Evolutionary conservation across 2,888 invertebrate genomes (phyloP).

Genomic region (Hofmannophila pseudospretella): DNA sequence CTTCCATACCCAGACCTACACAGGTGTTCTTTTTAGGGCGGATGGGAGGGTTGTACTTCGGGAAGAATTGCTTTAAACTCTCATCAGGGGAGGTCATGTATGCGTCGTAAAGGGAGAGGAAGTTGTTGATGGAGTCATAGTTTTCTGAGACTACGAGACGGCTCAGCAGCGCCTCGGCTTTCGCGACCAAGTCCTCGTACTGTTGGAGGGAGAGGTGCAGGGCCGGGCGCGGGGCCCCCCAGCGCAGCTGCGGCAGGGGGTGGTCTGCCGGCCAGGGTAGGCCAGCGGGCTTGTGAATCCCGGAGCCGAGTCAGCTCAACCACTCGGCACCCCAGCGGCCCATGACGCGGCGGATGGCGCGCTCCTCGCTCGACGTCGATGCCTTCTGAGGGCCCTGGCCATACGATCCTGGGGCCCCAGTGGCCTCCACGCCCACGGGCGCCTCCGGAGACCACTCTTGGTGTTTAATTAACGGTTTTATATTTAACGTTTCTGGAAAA

Average conservation of each 20-base stretch:
- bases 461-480: slow-evolving; percentile 76
- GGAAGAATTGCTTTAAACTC: slow-evolving; percentile 85
- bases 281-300: slow-evolving; percentile 37
- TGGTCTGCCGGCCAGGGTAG: slow-evolving; percentile 66
- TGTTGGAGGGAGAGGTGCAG: slow-evolving; percentile 86
- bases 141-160: slow-evolving; percentile 90
- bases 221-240: slow-evolving; percentile 69
- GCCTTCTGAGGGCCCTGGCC: slow-evolving; percentile 44
- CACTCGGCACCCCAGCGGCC: slow-evolving; percentile 96
- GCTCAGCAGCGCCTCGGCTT: slow-evolving; percentile 90
- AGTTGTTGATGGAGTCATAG: slow-evolving; percentile 94
- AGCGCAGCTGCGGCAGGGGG: slow-evolving; percentile 69
- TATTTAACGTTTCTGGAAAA: slow-evolving; percentile 70
- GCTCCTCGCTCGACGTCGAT: slow-evolving; percentile 65
- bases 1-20: slow-evolving; percentile 92
- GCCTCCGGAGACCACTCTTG: slow-evolving; percentile 67
- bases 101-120: slow-evolving; percentile 82
- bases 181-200: slow-evolving; percentile 89
- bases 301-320: slow-evolving; percentile 96
- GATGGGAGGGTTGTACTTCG: slow-evolving; percentile 90
- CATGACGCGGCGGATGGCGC: slow-evolving; percentile 77
- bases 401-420: slow-evolving; percentile 48
- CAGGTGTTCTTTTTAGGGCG: slow-evolving; percentile 91
- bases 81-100: slow-evolving; percentile 83
- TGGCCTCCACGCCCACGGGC: slow-evolving; percentile 59